These are phyloP conservation scores for Bactericera cockerelli DNA, from an alignment of 1,140 invertebrate species.

Conservation along the genomic window DNA sequence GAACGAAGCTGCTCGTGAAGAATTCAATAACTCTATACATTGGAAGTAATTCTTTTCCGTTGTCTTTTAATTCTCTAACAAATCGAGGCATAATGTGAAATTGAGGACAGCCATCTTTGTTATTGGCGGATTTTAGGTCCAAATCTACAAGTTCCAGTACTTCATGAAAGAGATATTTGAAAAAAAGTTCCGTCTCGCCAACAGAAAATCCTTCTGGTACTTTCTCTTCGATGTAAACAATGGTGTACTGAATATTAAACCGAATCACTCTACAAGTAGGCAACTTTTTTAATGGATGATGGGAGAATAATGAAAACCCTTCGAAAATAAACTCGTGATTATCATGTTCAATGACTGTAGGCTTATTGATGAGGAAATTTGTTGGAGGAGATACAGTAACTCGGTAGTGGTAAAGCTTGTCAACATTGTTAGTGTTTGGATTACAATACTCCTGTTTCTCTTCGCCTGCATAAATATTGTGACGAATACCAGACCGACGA, in stretches of 20 bases:
- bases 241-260: slow-evolving; percentile 94
- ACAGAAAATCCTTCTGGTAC: slow-evolving; percentile 90
- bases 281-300: slow-evolving; percentile 70
- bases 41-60: slow-evolving; percentile 86
- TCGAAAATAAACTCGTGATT: slow-evolving; percentile 94
- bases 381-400: slow-evolving; percentile 45
- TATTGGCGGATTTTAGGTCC: slow-evolving; percentile 54
- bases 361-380: slow-evolving; percentile 61
- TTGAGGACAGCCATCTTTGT: slow-evolving; percentile 58
- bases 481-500: slow-evolving; percentile 75
- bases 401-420: slow-evolving; percentile 77
- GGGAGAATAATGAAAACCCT: slow-evolving; percentile 94
- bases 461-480: slow-evolving; percentile 93
- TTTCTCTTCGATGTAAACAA: slow-evolving; percentile 82
- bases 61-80: slow-evolving; percentile 61
- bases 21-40: slow-evolving; percentile 87
- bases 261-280: slow-evolving; percentile 84
- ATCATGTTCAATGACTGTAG: slow-evolving; percentile 85
- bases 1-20: slow-evolving; percentile 53
- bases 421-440: slow-evolving; percentile 65
- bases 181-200: slow-evolving; percentile 75
- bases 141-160: slow-evolving; percentile 88
- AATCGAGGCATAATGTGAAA: slow-evolving; percentile 97
- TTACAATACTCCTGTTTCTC: slow-evolving; percentile 53
- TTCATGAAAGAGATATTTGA: slow-evolving; percentile 74